Percentiles rank a stretch among this genome's conserved stretches.
Conservation (phyloP, 2,888 invertebrate genomes). For the Hypomecis atomaria region DNA sequence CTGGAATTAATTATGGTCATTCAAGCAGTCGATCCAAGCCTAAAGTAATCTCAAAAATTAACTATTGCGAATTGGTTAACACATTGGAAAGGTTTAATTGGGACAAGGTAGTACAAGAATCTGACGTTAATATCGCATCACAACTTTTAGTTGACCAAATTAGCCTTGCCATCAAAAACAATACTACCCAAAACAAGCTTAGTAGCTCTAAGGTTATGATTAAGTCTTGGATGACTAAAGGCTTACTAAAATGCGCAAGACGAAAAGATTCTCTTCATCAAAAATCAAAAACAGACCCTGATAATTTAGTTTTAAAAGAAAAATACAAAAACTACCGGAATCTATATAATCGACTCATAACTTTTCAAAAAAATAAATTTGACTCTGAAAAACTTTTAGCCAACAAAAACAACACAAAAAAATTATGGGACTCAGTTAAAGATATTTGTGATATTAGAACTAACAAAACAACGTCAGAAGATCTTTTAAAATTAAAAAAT, state of each 20-base stretch:
- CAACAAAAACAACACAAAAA: slow-evolving; percentile 17
- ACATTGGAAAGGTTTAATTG: slow-evolving; percentile 3
- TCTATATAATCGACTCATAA: slow-evolving; percentile 1
- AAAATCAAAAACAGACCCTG: not conserved
- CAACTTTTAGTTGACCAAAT: not conserved
- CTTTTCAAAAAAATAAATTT: slow-evolving; percentile 6
- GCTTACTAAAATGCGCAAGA: slow-evolving; percentile 9
- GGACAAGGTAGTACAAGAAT: not conserved
- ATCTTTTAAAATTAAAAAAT: not conserved
- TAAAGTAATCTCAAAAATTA: not conserved
- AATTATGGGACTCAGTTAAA: slow-evolving; percentile 19
- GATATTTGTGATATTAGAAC: slow-evolving; percentile 12
- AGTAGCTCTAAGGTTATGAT: slow-evolving; percentile 1
- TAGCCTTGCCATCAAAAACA: not conserved
- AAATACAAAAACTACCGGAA: slow-evolving; percentile 23
- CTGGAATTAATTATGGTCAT: slow-evolving; percentile 2
- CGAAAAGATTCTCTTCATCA: slow-evolving; percentile 13
- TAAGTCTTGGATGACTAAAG: slow-evolving; percentile 18
- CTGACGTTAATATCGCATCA: slow-evolving; percentile 2
- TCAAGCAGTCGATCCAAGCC: not conserved
- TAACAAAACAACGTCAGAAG: not conserved
- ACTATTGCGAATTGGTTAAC: not conserved
- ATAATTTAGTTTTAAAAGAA: not conserved
- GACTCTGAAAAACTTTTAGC: not conserved
- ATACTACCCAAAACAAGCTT: not conserved